Evolutionary conservation across 2,888 invertebrate genomes (phyloP), one percentile per base, ranked within the genome.

Genomic region (Athripsodes cinereus): DNA sequence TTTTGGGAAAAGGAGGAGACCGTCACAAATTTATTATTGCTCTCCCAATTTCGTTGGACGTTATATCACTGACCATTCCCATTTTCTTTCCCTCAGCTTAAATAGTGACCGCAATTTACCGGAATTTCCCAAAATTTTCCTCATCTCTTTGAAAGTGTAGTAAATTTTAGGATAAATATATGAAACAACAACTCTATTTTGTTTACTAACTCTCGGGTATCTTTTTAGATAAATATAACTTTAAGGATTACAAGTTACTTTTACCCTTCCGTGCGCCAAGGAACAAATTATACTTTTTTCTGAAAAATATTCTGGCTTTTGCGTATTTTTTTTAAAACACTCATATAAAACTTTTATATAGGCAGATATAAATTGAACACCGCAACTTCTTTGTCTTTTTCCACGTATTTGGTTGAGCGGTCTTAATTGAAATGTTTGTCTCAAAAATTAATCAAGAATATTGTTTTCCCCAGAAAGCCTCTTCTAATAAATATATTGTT

Each of bases 61-160:
- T 59, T 61, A 56, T 59, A 63, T 59, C 60, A 63, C 61, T 61
- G 61, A 63, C 63, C 55, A 56, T 40, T 57, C 60, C 49, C 60
- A 55, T 57, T 53, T 56, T 57, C 57, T 53, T 46, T 50, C 49
- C 55, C 53, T 49, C 44, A 55, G 55, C 58, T 22, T 55, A 53
- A 61, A 59, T 57, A 58, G 58, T 57, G 61, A 59, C 61, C 61
- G 58, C 58, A 61, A 59, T 61, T 61, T 61, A 59, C 53, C 54
- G 61, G 54, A 56, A 51, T 58, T 58, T 53, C 58, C 53, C 52
- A 19, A 31, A 20, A 19, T 22, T 50, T 26, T 26, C 22, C 21
- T 13, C 22, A 22, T 50, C 50, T 50, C 50, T 21, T n/a, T 50
- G 22, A 18, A 26, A 50, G 50, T 21, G 20, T 50, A 50, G 20